Base-by-base conservation (phyloP, 2,888 invertebrate species). In the Xanthorhoe spadicearia region DNA sequence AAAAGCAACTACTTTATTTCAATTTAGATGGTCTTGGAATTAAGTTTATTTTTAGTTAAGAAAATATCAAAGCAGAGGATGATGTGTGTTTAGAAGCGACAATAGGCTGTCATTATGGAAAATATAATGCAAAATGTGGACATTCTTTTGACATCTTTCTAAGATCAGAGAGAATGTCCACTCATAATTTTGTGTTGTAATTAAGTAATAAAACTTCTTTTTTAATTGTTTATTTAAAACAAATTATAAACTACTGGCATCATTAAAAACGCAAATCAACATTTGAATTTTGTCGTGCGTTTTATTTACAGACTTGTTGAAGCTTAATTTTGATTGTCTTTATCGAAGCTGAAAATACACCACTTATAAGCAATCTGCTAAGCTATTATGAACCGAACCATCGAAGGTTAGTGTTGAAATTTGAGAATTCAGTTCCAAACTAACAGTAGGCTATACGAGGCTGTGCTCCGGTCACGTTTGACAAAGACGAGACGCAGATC, bases 401-500 rank as follows among this genome's bases (percentile, higher is more conserved):
- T 19, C 2, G 15, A n/a, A 2, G 1, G 15, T 28, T 58, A 61
- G 23, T 28, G 50, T 23, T 7, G 10, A 32, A 19, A 43, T 28
- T 55, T 1, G 28, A 1, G 23, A 13, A 51, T 38, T 61, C 32
- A 48, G 49, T 61, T 35, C 38, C 48, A 61, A 61, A 61, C 61
- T 50, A 57, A 50, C 53, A 62, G 58, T 54, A 57, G 58, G 49
- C 50, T 58, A 17, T 50, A n/a, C 53, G 9, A 63, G 38, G 50
- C 50, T 46, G 63, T 56, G 17, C 64, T 71, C 87, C 61, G 72
- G 84, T 90, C 90, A 90, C 90, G 90, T 89, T 80, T 84, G 77
- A 80, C 84, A 86, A 86, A 85, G 88, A 89, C 84, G 85, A 86
- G 64, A 64, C 83, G 79, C 77, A 78, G 78, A 82, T 80, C 84